Evolutionary conservation across 2,797 vertebrate genomes (phyloP), one percentile per base, ranked within the genome.

Genomic region (Diglossa cyanea): DNA sequence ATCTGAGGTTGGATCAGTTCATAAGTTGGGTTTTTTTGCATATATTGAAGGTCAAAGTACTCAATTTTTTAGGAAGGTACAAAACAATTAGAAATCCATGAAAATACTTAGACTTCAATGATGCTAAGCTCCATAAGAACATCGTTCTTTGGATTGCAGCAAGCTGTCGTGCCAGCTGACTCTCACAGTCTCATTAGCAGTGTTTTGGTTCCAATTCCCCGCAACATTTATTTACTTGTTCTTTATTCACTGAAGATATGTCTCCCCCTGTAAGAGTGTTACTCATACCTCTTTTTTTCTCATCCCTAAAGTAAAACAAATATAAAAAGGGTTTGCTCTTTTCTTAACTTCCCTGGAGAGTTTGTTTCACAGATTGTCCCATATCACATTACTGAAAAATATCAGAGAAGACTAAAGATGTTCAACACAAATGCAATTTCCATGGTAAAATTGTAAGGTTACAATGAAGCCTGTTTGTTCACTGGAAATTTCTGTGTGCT

Each of bases 171-270:
- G 47, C 51, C 77, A 60, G 54, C 25, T 86, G 54, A 78, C 44
- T 54, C 62, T 88, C 33, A 23, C 8, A 45, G 47, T 28, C 61
- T 90, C 47, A 60, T 93, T 86, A 76, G 23, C 44, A 67, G 19
- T 66, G 55, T 82, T 93, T 88, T 55, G n/a, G 14, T 66, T 88
- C n/a, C 30, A 37, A 77, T 83, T 90, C 47, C 68, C 14, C n/a
- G n/a, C 26, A 8, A 17, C 20, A 35, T 26, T 85, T 23, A n/a
- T 76, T 85, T 57, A 47, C 35, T 44, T 91, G 28, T 17, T 71
- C 48, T 63, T 33, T 79, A 30, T 48, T 63, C 53, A 47, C 12
- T 10, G 31, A 54, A 44, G 9, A 60, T 33, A 19, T 24, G 4
- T 60, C 23, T 94, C 23, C 10, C 21, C 26, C 31, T 54, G 17